Base-by-base conservation (phyloP, 2,888 invertebrate species). In the Hipparchia sbordonii region DNA sequence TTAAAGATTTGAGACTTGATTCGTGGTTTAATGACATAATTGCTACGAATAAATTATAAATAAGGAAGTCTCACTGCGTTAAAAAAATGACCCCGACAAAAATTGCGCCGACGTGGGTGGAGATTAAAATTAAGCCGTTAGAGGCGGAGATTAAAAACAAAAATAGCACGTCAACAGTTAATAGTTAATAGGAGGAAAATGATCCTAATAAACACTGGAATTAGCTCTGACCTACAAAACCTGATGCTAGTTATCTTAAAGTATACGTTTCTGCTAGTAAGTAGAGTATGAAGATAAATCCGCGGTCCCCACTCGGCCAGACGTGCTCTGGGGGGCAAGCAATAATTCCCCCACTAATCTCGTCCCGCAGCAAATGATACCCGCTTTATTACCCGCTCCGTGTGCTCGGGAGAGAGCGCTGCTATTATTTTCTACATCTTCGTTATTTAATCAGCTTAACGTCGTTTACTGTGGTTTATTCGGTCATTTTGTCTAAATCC, bases 311-410 rank as follows among this genome's bases (percentile, higher is more conserved):
- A 39, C 60, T 39, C 39, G 10, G 4, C n/a, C 54, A 13, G 54
- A 54, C 54, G 52, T 66, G 6, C 45, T 39, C n/a, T 13, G 39
- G 54, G 39, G 39, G 52, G 54, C 51, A 7, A 10, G 66, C 39
- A 6, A 45, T 66, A 66, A 66, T 39, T 46, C 59, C 8, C 33
- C n/a, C 60, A 8, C n/a, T 68, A 39, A 68, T 68, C 68, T 59
- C 68, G 12, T 33, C 68, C 33, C 33, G n/a, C n/a, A 60, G 10
- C 68, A 60, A 54, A 66, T 66, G 68, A n/a, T 51, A n/a, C 45
- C 8, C 51, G 1, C 33, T 68, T 69, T 69, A 69, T 54, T 59
- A 59, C 2, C 69, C 60, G 13, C 57, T 39, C 23, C 56, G 45
- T 6, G 10, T 23, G 46, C 46, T 23, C 56, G 56, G 8, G 67